Conservation (phyloP, 2,888 invertebrate species). For the Holacanthella duospinosa region DNA sequence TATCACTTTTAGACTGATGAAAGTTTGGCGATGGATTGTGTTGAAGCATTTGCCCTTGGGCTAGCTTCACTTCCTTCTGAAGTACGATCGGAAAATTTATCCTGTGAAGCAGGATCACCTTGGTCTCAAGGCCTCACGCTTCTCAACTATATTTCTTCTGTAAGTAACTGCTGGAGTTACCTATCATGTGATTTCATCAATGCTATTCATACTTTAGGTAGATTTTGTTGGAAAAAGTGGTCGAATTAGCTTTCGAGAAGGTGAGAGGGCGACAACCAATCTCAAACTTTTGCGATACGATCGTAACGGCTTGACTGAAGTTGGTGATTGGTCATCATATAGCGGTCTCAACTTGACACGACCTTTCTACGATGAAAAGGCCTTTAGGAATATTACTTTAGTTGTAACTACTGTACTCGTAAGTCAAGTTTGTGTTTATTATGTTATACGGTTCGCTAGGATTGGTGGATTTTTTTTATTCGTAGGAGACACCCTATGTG, state of each 20-base stretch:
- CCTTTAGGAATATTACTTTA: constrained; percentile 67
- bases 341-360: constrained; percentile 71
- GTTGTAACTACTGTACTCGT: constrained; percentile 83
- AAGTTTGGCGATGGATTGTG: constrained; percentile 32
- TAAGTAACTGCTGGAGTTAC: too few species aligned
- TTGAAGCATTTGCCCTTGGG: constrained; percentile 31
- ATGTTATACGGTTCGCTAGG: background rate
- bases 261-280: constrained; percentile 69
- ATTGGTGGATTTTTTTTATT: constrained; percentile 42
- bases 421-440: too few species aligned
- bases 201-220: constrained; percentile 48
- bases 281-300: constrained; percentile 72
- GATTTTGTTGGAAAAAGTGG: constrained; percentile 79
- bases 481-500: constrained; percentile 83
- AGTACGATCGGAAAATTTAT: constrained; percentile 63
- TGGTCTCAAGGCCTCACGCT: constrained; percentile 68
- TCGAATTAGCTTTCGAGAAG: constrained; percentile 72
- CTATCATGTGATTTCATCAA: too few species aligned
- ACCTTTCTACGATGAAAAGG: constrained; percentile 68
- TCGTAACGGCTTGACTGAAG: constrained; percentile 64
- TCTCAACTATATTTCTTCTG: constrained; percentile 63
- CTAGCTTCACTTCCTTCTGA: constrained; percentile 49
- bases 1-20: constrained; percentile 21
- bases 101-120: constrained; percentile 65
- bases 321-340: constrained; percentile 69